These are phyloP conservation scores for Poecilia velifera DNA, from an alignment of 2,797 vertebrate genomes.

Conservation along the genomic window DNA sequence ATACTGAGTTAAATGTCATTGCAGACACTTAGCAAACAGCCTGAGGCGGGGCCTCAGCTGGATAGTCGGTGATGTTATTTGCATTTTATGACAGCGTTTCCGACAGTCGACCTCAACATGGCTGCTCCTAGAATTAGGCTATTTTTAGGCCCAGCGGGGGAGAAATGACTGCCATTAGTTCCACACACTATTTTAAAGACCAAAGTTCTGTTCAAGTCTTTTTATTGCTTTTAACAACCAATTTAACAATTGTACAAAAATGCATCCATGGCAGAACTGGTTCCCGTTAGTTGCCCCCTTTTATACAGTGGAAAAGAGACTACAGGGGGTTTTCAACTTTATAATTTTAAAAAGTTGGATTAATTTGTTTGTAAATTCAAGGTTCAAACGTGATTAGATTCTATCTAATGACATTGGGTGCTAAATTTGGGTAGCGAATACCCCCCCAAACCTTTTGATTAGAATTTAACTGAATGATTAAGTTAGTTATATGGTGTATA, in stretches of 20 bases:
- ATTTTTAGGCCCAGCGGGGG: slow-evolving; percentile 44
- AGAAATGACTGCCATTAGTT: slow-evolving; percentile 21
- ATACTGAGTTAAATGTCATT: slow-evolving; percentile 18
- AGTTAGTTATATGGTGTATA: too few relatives aligned
- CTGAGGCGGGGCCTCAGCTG: slow-evolving; percentile 3
- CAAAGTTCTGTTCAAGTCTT: background rate
- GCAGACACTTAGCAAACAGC: slow-evolving; percentile 29
- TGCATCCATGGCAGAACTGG: background rate
- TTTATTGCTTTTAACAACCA: background rate
- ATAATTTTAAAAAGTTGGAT: background rate
- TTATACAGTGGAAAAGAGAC: background rate
- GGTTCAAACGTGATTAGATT: background rate
- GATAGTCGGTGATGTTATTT: slow-evolving; percentile 24
- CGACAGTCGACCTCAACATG: slow-evolving; percentile 21
- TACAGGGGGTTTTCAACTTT: background rate
- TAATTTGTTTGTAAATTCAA: background rate
- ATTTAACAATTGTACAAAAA: background rate
- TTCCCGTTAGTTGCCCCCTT: background rate
- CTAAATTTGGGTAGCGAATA: too few relatives aligned
- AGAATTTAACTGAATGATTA: too few relatives aligned
- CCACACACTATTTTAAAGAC: slow-evolving; percentile 9
- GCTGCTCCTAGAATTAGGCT: slow-evolving; percentile 25
- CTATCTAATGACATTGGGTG: background rate
- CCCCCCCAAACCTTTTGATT: too few relatives aligned
- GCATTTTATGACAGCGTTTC: slow-evolving; percentile 23